Conservation (phyloP, 2,113 vertebrate genomes). For the Trichechus manatus region DNA sequence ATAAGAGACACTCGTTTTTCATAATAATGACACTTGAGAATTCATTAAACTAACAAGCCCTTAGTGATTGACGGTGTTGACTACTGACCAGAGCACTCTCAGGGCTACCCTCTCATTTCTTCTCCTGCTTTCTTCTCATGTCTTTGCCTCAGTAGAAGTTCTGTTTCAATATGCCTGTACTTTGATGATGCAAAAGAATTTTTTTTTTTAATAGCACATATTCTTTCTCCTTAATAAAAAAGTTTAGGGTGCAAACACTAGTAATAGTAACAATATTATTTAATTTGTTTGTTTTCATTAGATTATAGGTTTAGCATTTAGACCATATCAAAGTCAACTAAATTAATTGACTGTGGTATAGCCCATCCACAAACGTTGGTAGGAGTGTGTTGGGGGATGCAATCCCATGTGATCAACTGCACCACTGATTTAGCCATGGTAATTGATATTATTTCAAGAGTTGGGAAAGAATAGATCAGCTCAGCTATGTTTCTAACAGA, state of each 20-base stretch:
- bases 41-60: conserved; percentile 37
- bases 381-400: not conserved
- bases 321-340: not conserved
- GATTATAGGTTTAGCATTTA: conserved; percentile 13
- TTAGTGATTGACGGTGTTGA: not conserved
- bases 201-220: not conserved
- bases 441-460: conserved; percentile 14
- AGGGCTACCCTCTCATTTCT: not conserved
- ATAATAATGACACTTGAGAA: conserved; percentile 9
- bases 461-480: not conserved
- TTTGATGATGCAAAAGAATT: not conserved
- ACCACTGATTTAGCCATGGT: not conserved
- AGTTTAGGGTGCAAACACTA: not conserved
- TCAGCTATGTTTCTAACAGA: not conserved
- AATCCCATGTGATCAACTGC: not conserved
- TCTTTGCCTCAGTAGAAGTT: not conserved
- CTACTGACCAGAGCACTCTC: not conserved
- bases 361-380: not conserved
- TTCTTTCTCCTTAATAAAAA: conserved; percentile 26
- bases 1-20: not conserved
- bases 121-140: not conserved
- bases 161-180: not conserved
- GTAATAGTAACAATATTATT: not conserved
- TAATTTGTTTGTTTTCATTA: not conserved
- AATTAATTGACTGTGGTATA: not conserved